Evolutionary conservation across 2,113 vertebrate species (phyloP).

Genomic region (Syngnathus floridae): DNA sequence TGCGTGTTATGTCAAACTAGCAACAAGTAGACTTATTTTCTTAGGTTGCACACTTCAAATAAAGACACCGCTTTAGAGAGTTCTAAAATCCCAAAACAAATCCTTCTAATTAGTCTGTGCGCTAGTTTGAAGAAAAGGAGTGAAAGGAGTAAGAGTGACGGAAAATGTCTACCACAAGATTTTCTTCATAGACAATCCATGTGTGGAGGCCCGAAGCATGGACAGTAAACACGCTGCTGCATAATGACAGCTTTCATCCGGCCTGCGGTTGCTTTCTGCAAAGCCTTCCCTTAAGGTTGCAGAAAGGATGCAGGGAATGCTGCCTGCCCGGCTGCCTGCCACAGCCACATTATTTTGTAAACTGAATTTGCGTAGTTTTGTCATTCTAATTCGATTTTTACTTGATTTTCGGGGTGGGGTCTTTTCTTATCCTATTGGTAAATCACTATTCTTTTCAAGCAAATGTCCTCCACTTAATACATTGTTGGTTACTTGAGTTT

Average conservation of each 20-base stretch:
- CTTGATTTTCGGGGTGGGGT: neutral
- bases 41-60: neutral
- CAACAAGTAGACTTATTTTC: neutral
- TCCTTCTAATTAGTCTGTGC: neutral
- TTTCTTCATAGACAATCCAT: conserved; percentile 24
- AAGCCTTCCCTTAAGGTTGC: conserved; percentile 58
- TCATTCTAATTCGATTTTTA: neutral
- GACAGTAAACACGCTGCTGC: conserved; percentile 51
- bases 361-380: neutral
- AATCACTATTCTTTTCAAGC: neutral
- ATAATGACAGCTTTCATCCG: conserved; percentile 62
- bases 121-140: neutral
- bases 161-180: conserved; percentile 6
- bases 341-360: neutral
- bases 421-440: neutral
- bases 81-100: neutral
- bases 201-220: conserved; percentile 24
- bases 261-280: conserved; percentile 56
- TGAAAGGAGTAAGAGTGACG: neutral
- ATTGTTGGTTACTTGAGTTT: conserved; percentile 10
- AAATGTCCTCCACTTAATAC: conserved; percentile 23
- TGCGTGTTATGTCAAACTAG: neutral
- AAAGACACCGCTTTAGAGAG: neutral
- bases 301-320: conserved; percentile 55
- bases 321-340: neutral